Base-by-base conservation (phyloP, 2,113 vertebrate genomes). In the Donacobius atricapilla region DNA sequence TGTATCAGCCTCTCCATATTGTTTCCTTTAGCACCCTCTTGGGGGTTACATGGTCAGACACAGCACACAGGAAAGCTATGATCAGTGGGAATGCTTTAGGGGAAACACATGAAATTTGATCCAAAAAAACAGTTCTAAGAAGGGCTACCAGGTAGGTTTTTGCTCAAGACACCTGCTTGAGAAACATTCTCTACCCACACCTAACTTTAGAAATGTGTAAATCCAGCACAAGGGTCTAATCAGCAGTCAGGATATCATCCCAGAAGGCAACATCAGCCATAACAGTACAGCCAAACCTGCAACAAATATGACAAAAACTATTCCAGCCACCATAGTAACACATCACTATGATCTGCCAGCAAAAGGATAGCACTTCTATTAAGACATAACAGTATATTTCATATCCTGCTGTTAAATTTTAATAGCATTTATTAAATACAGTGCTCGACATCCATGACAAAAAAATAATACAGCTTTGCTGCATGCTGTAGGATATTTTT, bases 351-450 rank as follows among this genome's bases (percentile, higher is more conserved):
- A 89, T 47, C 70, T 93, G 56, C 58, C 54, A 68, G 51, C 78
- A 85, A 76, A 89, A 42, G 45, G 68, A 19, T 50, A 90, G 89
- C 78, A 58, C 56, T 73, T 81, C 83, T 91, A 50, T 90, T 83
- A 65, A 85, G 33, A 71, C 69, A 83, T 56, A 87, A 85, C 56
- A 84, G 80, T 53, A 28, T 53, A 83, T 84, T 89, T 93, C 84
- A 96, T 84, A 77, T 70, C 88, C 78, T 13, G 57, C 61, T 96
- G 78, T 71, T 83, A n/a, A n/a, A 73, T 48, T 87, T 78, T 89
- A 96, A 90, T 86, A 65, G 24, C 12, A 15, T 87, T 94, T 94
- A 95, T 95, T 95, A 95, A 95, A 70, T 57, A 81, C 0, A 1
- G 66, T 83, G 51, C 63, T 86, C 72, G 77, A 89, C 11, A 86